These are phyloP conservation scores for Ctenopoma kingsleyae DNA, from an alignment of 2,797 vertebrate genomes.

Conservation along the genomic window DNA sequence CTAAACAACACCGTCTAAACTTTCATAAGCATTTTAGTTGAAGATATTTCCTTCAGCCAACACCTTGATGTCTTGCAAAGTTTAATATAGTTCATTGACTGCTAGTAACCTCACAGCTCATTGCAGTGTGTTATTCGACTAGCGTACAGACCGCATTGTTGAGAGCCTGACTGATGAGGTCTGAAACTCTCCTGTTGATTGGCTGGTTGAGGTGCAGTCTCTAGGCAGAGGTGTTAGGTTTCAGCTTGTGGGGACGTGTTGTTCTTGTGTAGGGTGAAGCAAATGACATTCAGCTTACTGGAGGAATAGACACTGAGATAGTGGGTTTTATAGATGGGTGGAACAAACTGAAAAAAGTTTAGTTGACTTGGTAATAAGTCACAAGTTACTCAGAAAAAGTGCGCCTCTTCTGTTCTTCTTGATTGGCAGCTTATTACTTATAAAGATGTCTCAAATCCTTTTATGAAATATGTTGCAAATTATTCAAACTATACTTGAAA, in stretches of 20 bases:
- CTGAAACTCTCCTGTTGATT: conserved; percentile 66
- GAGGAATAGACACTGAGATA: conserved; percentile 9
- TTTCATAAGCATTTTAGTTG: neutral
- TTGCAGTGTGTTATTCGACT: conserved; percentile 75
- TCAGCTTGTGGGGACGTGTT: conserved; percentile 72
- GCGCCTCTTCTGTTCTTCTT: neutral
- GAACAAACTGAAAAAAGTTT: conserved; percentile 19
- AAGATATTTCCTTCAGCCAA: conserved; percentile 7
- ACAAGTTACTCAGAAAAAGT: neutral
- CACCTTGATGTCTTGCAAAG: conserved; percentile 38
- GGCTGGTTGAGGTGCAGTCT: conserved; percentile 70
- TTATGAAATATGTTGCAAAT: neutral
- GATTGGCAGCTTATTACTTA: neutral
- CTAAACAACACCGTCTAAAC: conserved; percentile 19
- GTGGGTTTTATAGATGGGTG: conserved; percentile 38
- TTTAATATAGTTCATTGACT: conserved; percentile 85
- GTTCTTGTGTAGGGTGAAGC: conserved; percentile 50
- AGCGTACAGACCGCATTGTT: conserved; percentile 82
- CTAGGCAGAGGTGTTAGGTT: conserved; percentile 77
- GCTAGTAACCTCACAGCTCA: conserved; percentile 81
- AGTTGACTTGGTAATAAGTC: conserved; percentile 29
- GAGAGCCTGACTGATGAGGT: conserved; percentile 59
- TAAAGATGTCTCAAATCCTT: neutral
- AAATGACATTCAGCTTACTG: conserved; percentile 48
- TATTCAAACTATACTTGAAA: neutral